Evolutionary conservation across 1,140 invertebrate genomes (phyloP), one percentile per base, ranked within the genome.

Genomic region (Eupeodes corollae): DNA sequence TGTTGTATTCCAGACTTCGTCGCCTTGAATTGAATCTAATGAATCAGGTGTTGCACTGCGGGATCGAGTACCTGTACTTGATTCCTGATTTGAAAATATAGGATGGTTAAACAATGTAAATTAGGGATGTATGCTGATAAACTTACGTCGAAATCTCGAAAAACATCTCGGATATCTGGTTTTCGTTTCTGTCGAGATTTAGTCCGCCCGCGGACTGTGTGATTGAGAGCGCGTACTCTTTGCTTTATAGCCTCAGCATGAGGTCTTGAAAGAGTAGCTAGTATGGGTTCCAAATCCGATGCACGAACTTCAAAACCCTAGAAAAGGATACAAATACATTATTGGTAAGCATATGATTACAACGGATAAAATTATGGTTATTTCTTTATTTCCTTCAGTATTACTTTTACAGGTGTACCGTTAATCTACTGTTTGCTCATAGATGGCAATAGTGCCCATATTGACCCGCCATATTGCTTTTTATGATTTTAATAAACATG

Each of bases 1-100:
- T 44, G 51, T 18, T 50, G 57, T 67, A 49, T 57, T 53, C 59
- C 66, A 69, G 21, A 55, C 52, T 35, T 55, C 75, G 63, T 75
- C 78, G 47, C 76, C 79, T 15, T 78, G 76, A 55, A 78, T 70
- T 9, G 82, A 86, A 68, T 89, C 86, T 55, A 90, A 64, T 1
- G 86, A 89, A 71, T 91, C 86, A 38, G 86, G 86, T n/a, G 86
- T 90, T 42, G 86, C 86, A 62, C 85, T 88, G 40, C 86, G 79
- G 48, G 86, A 89, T 67, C 86, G 72, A 40, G 85, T 81, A 26
- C 80, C 80, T 31, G 78, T 82, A 62, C 81, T 83, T 0, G 76
- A 80, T 46, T 73, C 75, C 80, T 80, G 8, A 26, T 5, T 3
- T 26, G 59, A 1, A 52, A 44, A 14, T 15, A 38, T 61, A 61